Conservation (phyloP, 2,797 vertebrate species). For the Gambusia yucatana region DNA sequence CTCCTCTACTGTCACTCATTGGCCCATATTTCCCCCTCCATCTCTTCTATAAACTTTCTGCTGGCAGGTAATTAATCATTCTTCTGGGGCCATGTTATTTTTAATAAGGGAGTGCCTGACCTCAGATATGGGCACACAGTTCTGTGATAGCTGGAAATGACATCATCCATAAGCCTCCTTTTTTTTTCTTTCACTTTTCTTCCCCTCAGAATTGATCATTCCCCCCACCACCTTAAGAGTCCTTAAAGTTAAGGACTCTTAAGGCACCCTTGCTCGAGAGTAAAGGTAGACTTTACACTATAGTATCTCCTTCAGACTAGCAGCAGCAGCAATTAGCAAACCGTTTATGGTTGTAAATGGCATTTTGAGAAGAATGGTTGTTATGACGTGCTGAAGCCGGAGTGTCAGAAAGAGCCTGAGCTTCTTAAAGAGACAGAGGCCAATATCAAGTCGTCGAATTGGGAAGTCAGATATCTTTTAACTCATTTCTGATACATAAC, state of each 20-base stretch:
- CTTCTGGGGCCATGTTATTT: slow-evolving; percentile 42
- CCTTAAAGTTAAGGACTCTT: too few relatives aligned
- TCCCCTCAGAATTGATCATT: background rate
- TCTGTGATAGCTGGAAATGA: slow-evolving; percentile 54
- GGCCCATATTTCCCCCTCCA: slow-evolving; percentile 38
- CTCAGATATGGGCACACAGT: slow-evolving; percentile 37
- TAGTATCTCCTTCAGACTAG: background rate
- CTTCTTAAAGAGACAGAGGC: too few relatives aligned
- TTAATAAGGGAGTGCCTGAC: slow-evolving; percentile 55
- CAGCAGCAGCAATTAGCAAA: too few relatives aligned
- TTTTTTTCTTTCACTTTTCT: background rate
- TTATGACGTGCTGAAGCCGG: too few relatives aligned
- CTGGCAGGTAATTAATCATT: slow-evolving; percentile 65
- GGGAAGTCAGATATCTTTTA: too few relatives aligned
- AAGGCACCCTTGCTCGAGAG: background rate
- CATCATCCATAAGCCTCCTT: slow-evolving; percentile 29
- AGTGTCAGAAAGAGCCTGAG: too few relatives aligned
- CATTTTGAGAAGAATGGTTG: too few relatives aligned
- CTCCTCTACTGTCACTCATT: slow-evolving; percentile 32
- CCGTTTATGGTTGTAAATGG: too few relatives aligned
- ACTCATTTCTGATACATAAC: too few relatives aligned
- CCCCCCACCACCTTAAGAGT: too few relatives aligned
- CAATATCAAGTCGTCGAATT: too few relatives aligned
- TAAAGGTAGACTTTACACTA: background rate
- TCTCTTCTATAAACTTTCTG: slow-evolving; percentile 59